phyloP scores from a whole-genome alignment of 2,797 vertebrate species.

The Coendou prehensilis region DNA sequence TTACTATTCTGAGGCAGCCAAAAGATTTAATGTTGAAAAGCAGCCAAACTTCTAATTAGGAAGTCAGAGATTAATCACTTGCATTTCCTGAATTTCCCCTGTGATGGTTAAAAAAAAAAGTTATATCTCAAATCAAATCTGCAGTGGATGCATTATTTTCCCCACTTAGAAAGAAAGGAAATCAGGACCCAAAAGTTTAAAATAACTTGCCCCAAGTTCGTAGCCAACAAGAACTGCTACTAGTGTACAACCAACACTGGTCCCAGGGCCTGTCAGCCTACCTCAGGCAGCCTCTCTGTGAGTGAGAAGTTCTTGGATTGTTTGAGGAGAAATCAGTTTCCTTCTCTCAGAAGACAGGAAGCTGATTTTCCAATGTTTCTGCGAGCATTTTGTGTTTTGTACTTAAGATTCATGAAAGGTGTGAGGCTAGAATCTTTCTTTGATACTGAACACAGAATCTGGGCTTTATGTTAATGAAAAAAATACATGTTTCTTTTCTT shows the following conservation, averaged over 20 bases:
- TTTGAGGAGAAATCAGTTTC: background rate
- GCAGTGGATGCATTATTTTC: background rate
- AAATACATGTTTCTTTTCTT: background rate
- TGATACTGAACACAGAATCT: background rate
- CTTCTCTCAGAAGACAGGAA: background rate
- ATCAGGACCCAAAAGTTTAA: background rate
- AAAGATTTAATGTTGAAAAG: constrained; percentile 51
- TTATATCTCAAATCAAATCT: background rate
- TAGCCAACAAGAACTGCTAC: background rate
- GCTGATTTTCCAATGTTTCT: background rate
- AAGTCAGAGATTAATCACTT: constrained; percentile 65
- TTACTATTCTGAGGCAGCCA: background rate
- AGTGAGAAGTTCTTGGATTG: background rate
- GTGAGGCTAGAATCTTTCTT: background rate
- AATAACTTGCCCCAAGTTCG: background rate
- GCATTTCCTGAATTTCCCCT: constrained; percentile 52
- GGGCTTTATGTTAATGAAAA: background rate
- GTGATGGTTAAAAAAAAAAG: background rate
- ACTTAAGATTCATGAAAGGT: constrained; percentile 12
- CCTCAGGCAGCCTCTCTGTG: too few species aligned
- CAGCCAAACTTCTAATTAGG: constrained; percentile 48
- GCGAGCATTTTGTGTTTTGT: constrained; percentile 25
- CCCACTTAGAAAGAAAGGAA: constrained; percentile 1
- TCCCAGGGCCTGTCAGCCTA: accelerated
- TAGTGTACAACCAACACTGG: accelerated